Percentiles rank a stretch among this genome's conserved stretches.
phyloP scores from a whole-genome alignment of 2,113 vertebrate species.

The Dryoscopus gambensis region DNA sequence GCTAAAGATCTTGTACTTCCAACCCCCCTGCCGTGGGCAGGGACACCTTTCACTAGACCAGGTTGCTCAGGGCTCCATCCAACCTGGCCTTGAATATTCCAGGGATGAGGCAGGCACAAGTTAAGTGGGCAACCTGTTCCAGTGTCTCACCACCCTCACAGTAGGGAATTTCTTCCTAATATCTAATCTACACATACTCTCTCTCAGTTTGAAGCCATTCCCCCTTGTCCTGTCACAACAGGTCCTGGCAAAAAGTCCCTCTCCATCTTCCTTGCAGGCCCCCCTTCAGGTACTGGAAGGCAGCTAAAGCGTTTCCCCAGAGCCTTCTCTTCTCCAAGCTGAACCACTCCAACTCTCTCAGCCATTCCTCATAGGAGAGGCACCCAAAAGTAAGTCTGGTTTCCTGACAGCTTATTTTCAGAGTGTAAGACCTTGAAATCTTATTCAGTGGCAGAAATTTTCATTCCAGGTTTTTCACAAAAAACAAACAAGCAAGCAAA shows the following conservation, averaged over 20 bases:
- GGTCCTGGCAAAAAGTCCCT: not conserved
- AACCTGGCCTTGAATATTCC: not conserved
- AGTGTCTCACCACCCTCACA: not conserved
- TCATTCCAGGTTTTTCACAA: not conserved
- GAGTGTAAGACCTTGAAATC: not conserved
- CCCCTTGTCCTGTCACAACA: not conserved
- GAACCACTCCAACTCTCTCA: not conserved
- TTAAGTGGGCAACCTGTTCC: not conserved
- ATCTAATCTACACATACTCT: not conserved
- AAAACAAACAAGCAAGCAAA: not conserved
- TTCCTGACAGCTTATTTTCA: not conserved
- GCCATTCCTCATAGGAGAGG: not conserved
- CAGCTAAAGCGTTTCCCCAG: not conserved
- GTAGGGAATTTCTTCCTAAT: not conserved
- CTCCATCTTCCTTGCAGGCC: not conserved
- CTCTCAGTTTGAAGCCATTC: not conserved
- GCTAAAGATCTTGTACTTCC: not conserved
- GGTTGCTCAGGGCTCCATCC: not conserved
- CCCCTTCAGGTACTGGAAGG: not conserved
- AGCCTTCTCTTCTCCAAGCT: not conserved
- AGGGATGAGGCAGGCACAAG: not conserved
- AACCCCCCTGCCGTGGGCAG: not conserved
- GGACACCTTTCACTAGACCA: not conserved
- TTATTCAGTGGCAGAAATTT: not conserved
- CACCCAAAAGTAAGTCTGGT: not conserved